A percentile compares a stretch with the other conserved stretches of the same genome.
These are phyloP conservation scores for Coelinius sp. DNA, from an alignment of 2,888 invertebrate species.

Conservation along the genomic window DNA sequence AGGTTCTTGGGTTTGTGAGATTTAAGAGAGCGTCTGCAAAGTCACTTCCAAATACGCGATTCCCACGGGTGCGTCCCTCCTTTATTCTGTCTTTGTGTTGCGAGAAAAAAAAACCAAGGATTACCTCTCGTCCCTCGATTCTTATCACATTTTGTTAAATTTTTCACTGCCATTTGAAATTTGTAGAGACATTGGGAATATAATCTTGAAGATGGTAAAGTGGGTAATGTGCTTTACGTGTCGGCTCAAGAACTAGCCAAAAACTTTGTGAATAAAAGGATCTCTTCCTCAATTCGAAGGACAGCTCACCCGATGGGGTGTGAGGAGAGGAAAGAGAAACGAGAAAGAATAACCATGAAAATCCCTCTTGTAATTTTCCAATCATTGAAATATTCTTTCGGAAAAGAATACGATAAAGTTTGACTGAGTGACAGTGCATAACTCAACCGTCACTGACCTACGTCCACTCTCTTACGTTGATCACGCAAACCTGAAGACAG, in stretches of 20 bases:
- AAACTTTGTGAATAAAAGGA: slow-evolving; percentile 2
- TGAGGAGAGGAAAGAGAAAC: neutral
- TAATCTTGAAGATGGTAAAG: neutral
- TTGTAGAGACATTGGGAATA: neutral
- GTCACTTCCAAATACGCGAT: slow-evolving; percentile 5
- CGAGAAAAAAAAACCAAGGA: slow-evolving; percentile 25
- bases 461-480: slow-evolving; percentile 45
- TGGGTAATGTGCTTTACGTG: slow-evolving; percentile 26
- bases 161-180: slow-evolving; percentile 43
- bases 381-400: neutral
- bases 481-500: slow-evolving; percentile 45
- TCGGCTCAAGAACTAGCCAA: neutral
- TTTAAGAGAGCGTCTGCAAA: neutral
- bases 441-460: slow-evolving; percentile 54
- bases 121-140: slow-evolving; percentile 43
- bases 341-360: neutral
- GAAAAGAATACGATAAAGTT: neutral
- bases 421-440: slow-evolving; percentile 3
- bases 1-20: neutral
- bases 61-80: slow-evolving; percentile 33
- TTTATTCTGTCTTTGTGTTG: slow-evolving; percentile 46
- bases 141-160: slow-evolving; percentile 54
- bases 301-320: neutral
- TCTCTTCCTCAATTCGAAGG: neutral
- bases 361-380: neutral